Evolutionary conservation across 1,140 invertebrate species (phyloP), one percentile per base, ranked within the genome.

Genomic region (Drosophila nasuta): DNA sequence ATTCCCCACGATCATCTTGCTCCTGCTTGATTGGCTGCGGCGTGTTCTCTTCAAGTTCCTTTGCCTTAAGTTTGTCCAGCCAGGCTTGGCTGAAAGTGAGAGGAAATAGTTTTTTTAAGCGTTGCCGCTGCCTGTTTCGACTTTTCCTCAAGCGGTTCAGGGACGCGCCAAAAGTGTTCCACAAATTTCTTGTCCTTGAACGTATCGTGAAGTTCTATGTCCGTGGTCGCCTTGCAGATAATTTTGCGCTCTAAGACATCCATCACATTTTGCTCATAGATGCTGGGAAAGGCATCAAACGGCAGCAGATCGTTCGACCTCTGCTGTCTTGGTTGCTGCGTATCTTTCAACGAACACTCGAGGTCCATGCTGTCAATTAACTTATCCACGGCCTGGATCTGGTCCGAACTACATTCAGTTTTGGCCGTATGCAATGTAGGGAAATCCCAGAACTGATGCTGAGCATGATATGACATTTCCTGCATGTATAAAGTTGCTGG

Each of bases 391-490:
- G 91, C 87, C 35, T 78, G 43, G 1, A 91, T 41, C 52, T 92
- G 91, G 5, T 89, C 79, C 2, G 67, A 20, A 33, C 54, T 79
- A 15, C 81, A 82, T 45, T 89, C 75, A 0, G 90, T 89, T 56
- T 91, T 91, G 5, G 52, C 51, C 0, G 91, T 83, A 17, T 72
- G 70, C 15, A 92, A 45, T 0, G 67, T 60, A 5, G 91, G 91
- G 48, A 92, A 92, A 25, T 92, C 81, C 83, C 87, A 92, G 54
- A 81, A 91, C 33, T 89, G 79, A 51, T 91, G 82, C 54, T 92
- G 91, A 3, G 65, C 45, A 54, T 91, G 77, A 58, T 89, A 91
- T 1, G 88, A 83, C n/a, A 92, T 33, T 33, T 92, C 91, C 20
- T 81, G n/a, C 91, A 92, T 92, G 5, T 79, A 78, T 0, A 92